Base-by-base conservation (phyloP, 1,140 invertebrate genomes). In the Drosophila guanche region DNA sequence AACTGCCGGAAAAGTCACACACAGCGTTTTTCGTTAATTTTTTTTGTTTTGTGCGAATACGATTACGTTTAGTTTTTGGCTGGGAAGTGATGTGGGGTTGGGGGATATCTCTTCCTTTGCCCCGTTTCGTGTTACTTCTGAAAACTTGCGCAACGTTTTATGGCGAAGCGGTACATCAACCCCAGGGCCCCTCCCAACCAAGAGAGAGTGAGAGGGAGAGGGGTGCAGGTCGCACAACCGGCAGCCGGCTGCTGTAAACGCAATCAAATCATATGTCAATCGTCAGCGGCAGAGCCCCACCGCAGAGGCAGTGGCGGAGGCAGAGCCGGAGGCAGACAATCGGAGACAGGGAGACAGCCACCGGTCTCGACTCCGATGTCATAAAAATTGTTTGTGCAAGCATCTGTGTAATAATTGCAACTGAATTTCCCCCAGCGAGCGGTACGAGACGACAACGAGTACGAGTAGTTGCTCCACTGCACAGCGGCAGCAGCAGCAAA, bases 381-480 rank as follows among this genome's bases (percentile, higher is more conserved):
- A 54, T 22, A 46, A 20, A 54, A 71, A 69, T 47, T 51, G 63
- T 53, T 43, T 67, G 63, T 63, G 63, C 63, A 63, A 53, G 59
- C 63, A 65, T 69, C 65, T 71, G 68, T 69, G 65, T 71, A 71
- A 71, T 71, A 69, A 69, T 71, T 69, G 68, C 46, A 48, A 57
- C 55, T 47, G 55, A 57, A 29, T 57, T 57, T 57, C 25, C 55
- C 55, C 45, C 45, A 57, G 25, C 25, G 12, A 48, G 6, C 16
- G 43, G 14, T 48, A 48, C 50, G 16, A 51, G 45, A 20, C 16
- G 16, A 20, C 48, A 33, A 51, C 57, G 33, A 37, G 33, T 12
- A 3, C 33, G 10, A 37, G 33, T 37, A 37, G 33, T 37, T 37
- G 33, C 33, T 37, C 33, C 33, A 37, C 33, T 37, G 33, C 10